Percentiles rank a stretch among this genome's conserved stretches.
Conservation (phyloP, 2,113 vertebrate genomes). For the Rana temporaria region DNA sequence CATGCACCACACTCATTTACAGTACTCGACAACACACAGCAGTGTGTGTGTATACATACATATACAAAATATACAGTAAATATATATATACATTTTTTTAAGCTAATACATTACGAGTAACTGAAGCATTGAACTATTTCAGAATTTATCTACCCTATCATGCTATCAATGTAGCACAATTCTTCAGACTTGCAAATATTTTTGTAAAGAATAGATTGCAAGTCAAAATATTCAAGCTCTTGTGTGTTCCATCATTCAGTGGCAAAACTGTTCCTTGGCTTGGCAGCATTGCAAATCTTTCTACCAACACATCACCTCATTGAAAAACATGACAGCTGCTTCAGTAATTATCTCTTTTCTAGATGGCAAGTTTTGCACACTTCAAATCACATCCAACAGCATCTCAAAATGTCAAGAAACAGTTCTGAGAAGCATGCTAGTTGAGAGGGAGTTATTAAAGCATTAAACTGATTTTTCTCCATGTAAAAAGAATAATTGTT, state of each 20-base stretch:
- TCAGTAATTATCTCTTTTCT: constrained; percentile 58
- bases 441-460: constrained; percentile 48
- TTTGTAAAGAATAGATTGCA: constrained; percentile 51
- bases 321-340: constrained; percentile 57
- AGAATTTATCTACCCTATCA: neutral
- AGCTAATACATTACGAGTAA: neutral
- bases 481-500: constrained; percentile 40
- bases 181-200: constrained; percentile 50
- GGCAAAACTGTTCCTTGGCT: constrained; percentile 54
- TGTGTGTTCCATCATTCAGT: constrained; percentile 50
- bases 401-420: constrained; percentile 57
- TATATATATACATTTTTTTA: too few relatives aligned
- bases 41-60: too few relatives aligned
- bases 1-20: too few relatives aligned
- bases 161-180: constrained; percentile 8
- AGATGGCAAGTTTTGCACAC: constrained; percentile 56
- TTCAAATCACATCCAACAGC: constrained; percentile 50
- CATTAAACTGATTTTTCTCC: constrained; percentile 45
- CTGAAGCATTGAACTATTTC: neutral
- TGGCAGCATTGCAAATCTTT: constrained; percentile 54
- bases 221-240: constrained; percentile 54
- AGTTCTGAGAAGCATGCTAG: constrained; percentile 35
- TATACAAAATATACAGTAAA: too few relatives aligned
- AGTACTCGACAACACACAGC: too few relatives aligned
- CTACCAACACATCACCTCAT: constrained; percentile 57